Evolutionary conservation across 2,888 invertebrate genomes (phyloP).

Genomic region (Ennomos fuscantarius): DNA sequence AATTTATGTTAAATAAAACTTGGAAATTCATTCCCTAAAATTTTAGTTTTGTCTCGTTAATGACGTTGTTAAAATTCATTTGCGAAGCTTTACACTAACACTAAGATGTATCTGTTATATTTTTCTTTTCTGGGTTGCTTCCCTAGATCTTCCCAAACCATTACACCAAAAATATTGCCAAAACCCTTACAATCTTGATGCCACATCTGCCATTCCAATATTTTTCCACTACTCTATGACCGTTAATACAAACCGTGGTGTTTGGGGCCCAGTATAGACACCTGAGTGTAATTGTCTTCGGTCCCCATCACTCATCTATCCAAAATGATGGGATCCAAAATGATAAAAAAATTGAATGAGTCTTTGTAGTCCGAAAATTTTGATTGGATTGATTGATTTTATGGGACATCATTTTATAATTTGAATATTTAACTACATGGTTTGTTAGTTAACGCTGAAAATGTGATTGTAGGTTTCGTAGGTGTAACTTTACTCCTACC

Average conservation of each 20-base stretch:
- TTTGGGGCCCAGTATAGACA: slow-evolving; percentile 30
- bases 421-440: too few relatives aligned
- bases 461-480: too few relatives aligned
- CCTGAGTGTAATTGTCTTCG: slow-evolving; percentile 41
- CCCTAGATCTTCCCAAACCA: too few relatives aligned
- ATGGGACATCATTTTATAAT: neutral
- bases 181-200: neutral
- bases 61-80: too few relatives aligned
- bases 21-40: too few relatives aligned
- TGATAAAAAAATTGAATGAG: slow-evolving; percentile 23
- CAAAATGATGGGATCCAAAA: slow-evolving; percentile 36
- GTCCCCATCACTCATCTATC: slow-evolving; percentile 39
- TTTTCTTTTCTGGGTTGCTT: neutral
- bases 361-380: slow-evolving; percentile 29
- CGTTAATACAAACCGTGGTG: slow-evolving; percentile 19
- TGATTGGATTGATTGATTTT: slow-evolving; percentile 11
- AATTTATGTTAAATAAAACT: too few relatives aligned
- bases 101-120: neutral
- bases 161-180: too few relatives aligned
- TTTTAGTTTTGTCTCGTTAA: too few relatives aligned
- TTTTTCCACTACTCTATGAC: slow-evolving; percentile 3
- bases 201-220: slow-evolving; percentile 8
- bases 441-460: too few relatives aligned
- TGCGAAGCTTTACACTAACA: too few relatives aligned
- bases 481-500: too few relatives aligned